Percentiles rank a stretch among this genome's conserved stretches.
These are phyloP conservation scores for Pygocentrus nattereri DNA, from an alignment of 2,797 vertebrate genomes.

Conservation along the genomic window DNA sequence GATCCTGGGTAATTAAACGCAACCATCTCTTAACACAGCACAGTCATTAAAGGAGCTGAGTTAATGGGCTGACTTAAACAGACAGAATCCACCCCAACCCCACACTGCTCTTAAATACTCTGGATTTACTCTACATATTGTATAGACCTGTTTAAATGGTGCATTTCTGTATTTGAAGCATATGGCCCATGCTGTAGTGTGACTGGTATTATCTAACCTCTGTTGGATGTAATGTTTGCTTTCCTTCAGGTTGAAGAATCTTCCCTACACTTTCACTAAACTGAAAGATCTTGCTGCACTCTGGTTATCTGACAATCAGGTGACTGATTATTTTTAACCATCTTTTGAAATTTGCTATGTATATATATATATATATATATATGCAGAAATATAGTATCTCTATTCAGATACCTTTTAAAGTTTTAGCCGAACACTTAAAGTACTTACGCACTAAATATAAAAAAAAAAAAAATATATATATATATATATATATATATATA, in stretches of 20 bases:
- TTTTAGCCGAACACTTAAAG: too few relatives aligned
- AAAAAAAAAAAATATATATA: too few relatives aligned
- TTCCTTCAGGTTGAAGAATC: slow-evolving; percentile 91
- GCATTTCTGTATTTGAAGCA: neutral
- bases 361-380: neutral
- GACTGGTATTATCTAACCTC: neutral
- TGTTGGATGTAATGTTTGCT: neutral
- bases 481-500: too few relatives aligned
- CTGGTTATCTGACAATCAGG: slow-evolving; percentile 99
- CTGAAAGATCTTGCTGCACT: slow-evolving; percentile 98
- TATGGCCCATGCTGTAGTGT: slow-evolving; percentile 16
- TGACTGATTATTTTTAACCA: slow-evolving; percentile 65
- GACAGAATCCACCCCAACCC: slow-evolving; percentile 9
- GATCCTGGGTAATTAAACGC: slow-evolving; percentile 55
- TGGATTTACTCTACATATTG: neutral
- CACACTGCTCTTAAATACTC: slow-evolving; percentile 14
- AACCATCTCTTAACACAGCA: slow-evolving; percentile 47
- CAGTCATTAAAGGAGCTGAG: slow-evolving; percentile 41
- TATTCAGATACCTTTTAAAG: too few relatives aligned
- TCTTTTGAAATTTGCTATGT: neutral
- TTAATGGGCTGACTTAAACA: slow-evolving; percentile 33
- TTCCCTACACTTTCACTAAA: slow-evolving; percentile 97
- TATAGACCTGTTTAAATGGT: neutral
- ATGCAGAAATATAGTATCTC: too few relatives aligned
- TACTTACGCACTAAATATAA: too few relatives aligned